Evolutionary conservation across 2,113 vertebrate genomes (phyloP).

Genomic region (Empidonax traillii): DNA sequence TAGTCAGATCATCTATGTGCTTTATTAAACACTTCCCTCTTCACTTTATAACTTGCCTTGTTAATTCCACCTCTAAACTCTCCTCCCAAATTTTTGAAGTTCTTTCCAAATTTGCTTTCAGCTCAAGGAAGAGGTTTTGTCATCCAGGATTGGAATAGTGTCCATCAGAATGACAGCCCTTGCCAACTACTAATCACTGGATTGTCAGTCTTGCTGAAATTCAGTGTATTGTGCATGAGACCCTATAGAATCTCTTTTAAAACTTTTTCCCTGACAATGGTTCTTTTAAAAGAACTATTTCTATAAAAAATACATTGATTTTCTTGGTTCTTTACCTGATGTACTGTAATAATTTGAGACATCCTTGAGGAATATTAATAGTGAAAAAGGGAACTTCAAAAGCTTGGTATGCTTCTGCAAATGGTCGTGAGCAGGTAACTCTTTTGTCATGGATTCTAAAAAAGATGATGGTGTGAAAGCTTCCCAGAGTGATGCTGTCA

Average conservation of each 20-base stretch:
- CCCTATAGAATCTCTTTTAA: background rate
- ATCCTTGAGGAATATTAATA: background rate
- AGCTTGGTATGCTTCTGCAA: background rate
- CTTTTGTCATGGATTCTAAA: background rate
- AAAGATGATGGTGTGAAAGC: background rate
- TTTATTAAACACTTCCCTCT: background rate
- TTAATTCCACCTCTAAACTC: background rate
- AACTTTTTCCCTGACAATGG: rapidly evolving
- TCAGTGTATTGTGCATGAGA: background rate
- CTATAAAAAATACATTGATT: background rate
- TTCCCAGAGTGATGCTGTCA: background rate
- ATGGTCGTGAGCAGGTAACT: background rate
- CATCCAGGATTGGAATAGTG: background rate
- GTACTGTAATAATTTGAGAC: background rate
- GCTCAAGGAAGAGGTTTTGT: background rate
- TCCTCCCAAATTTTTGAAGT: background rate
- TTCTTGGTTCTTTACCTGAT: background rate
- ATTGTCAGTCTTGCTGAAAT: background rate
- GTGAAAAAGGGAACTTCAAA: background rate
- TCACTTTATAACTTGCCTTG: background rate
- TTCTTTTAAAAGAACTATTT: background rate
- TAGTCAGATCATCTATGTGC: background rate
- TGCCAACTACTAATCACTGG: background rate
- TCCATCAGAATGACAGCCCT: background rate
- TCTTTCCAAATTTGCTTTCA: background rate